Evolutionary conservation across 2,797 vertebrate genomes (phyloP), one percentile per base, ranked within the genome.

Genomic region (Psittacula derbiana): DNA sequence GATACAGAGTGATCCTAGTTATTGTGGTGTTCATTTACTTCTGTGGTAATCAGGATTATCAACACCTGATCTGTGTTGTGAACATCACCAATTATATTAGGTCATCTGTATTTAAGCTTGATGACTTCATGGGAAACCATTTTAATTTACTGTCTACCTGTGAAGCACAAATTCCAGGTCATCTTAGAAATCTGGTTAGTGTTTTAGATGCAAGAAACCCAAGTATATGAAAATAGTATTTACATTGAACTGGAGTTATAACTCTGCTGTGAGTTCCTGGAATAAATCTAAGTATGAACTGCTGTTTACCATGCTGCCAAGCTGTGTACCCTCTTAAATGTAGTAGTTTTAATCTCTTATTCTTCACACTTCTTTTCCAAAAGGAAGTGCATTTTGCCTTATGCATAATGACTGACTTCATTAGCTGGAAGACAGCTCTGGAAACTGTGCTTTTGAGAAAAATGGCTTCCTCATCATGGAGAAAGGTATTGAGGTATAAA

Each of bases 51-150:
- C 75, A 53, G 67, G 74, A 52, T 61, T 86, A 53, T 27, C 64
- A 90, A 53, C 60, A 53, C n/a, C 36, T 50, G 25, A 30, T 64
- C 79, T 76, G 5, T 91, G 41, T 67, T 89, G 41, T 82, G 71
- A 89, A 7, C 49, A 53, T 92, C 40, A 64, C 66, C 61, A 65
- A 1, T n/a, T 86, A 36, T 49, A 80, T 80, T 74, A 80, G 38
- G 41, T 90, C 67, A 69, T 53, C 38, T 82, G 41, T 92, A 46
- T 86, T 96, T 92, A 87, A 94, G 43, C 67, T 55, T 76, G 71
- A 52, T 93, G 73, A 81, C 58, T 93, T 86, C 25, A 76, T 46
- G 52, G 60, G 50, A 84, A 94, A 40, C n/a, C 16, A 50, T 90
- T 94, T 90, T 86, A 74, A 60, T 85, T 82, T 76, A 21, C 61